phyloP scores from a whole-genome alignment of 2,797 vertebrate species.

The Pantherophis vulpinus region DNA sequence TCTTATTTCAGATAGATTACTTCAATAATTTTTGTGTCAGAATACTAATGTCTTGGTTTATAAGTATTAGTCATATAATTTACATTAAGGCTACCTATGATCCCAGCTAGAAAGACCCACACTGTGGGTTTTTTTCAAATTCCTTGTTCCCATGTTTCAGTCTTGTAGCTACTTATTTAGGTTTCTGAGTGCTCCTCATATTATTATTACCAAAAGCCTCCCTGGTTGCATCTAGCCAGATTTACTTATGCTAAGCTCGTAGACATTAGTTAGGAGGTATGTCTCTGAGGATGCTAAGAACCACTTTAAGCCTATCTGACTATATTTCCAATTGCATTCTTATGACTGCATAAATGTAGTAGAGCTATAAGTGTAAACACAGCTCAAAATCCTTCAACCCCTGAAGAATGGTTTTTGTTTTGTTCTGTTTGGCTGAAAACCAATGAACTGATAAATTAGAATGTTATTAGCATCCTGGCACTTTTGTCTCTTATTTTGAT shows the following conservation, averaged over 20 bases:
- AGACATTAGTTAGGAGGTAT: not conserved
- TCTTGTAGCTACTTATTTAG: not conserved
- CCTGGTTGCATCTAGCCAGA: not conserved
- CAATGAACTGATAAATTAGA: not conserved
- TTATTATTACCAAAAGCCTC: not conserved
- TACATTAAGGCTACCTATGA: not conserved
- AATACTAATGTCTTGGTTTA: not conserved
- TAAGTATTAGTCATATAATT: not conserved
- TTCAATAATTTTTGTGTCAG: not conserved
- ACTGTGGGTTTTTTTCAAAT: too few relatives aligned
- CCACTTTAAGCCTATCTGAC: not conserved
- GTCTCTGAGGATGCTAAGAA: not conserved
- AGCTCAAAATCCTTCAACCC: not conserved
- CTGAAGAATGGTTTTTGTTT: not conserved
- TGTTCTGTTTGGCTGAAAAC: not conserved
- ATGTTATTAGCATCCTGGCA: not conserved
- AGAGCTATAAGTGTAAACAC: not conserved
- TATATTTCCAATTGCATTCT: not conserved
- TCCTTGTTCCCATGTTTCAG: not conserved
- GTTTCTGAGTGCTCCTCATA: not conserved
- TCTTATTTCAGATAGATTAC: not conserved
- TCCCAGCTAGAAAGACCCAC: not conserved
- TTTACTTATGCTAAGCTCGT: not conserved
- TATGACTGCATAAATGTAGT: not conserved
- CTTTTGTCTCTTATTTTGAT: not conserved